Base-by-base conservation (phyloP, 2,888 invertebrate species). In the Resseliella maxima region DNA sequence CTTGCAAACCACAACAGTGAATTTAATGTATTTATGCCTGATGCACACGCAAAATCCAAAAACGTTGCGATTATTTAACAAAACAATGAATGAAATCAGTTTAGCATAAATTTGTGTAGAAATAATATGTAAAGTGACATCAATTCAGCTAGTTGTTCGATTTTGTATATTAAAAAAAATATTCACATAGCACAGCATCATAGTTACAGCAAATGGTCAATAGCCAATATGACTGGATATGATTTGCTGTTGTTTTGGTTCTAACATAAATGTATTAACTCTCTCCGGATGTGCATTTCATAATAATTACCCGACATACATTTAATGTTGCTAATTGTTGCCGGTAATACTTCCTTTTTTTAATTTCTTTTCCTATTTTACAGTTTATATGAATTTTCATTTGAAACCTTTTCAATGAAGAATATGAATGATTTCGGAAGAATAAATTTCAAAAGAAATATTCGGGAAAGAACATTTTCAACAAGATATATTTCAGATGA, bases 81-180 rank as follows among this genome's bases (percentile, higher is more conserved):
- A 18, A 35, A 72, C 72, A 3, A 72, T 31, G 35, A 72, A 72
- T 72, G 27, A 72, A 72, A 72, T 72, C 72, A 72, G 72, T 72
- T 72, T 72, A 72, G 72, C 72, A 72, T 72, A 72, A 72, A 72
- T 72, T 35, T 31, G 72, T 72, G 31, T 72, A 72, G 72, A 72
- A 72, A 72, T 72, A 72, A 31, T 31, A 72, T 72, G 72, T 72
- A 31, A 72, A 72, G 72, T 72, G 35, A 72, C 72, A 72, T 72
- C 31, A 72, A 72, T 72, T 72, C 72, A 72, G 72, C 72, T 31
- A 72, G 35, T 31, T 72, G 72, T 31, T 72, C 72, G 35, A 72
- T 72, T 72, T 72, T 31, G 72, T 72, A 72, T 72, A 72, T 72
- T 59, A 59, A 59, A 59, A 50, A 10, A 59, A 59, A n/a, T 59